These are phyloP conservation scores for Megaustenia siamemsis DNA, from an alignment of 2,888 invertebrate species.

Conservation along the genomic window DNA sequence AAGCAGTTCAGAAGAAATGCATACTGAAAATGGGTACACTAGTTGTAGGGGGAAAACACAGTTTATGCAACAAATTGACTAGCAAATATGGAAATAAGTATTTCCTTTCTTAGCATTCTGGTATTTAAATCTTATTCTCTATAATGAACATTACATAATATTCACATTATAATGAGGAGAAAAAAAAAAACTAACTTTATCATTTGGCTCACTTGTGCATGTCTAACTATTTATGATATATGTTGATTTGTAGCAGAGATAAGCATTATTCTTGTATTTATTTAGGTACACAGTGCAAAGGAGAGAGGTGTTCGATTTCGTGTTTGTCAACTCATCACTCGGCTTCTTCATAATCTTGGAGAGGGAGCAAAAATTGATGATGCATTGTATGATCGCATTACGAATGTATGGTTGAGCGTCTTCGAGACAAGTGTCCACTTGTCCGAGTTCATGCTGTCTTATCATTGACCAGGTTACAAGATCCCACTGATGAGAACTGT, in stretches of 20 bases:
- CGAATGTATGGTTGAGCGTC: conserved; percentile 85
- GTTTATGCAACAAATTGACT: too few species aligned
- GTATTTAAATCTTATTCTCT: too few species aligned
- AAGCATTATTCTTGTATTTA: not conserved
- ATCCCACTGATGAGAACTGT: conserved; percentile 88
- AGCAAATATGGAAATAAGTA: too few species aligned
- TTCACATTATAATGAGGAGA: too few species aligned
- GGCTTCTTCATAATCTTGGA: conserved; percentile 87
- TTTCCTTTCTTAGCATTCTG: too few species aligned
- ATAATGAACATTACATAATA: too few species aligned
- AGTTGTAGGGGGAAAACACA: too few species aligned
- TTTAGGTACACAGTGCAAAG: conserved; percentile 80
- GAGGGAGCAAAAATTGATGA: conserved; percentile 89
- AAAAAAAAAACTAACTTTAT: too few species aligned
- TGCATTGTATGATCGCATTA: conserved; percentile 87
- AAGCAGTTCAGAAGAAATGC: too few species aligned
- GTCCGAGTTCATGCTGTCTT: conserved; percentile 90
- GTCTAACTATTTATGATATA: not conserved
- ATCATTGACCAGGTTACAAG: conserved; percentile 89
- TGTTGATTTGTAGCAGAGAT: not conserved
- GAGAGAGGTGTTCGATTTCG: conserved; percentile 85
- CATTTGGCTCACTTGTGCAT: too few species aligned
- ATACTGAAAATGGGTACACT: too few species aligned
- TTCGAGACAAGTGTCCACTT: conserved; percentile 87
- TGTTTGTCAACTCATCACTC: conserved; percentile 88